Conservation (phyloP, 2,113 vertebrate species). For the Pardalotus punctatus region DNA sequence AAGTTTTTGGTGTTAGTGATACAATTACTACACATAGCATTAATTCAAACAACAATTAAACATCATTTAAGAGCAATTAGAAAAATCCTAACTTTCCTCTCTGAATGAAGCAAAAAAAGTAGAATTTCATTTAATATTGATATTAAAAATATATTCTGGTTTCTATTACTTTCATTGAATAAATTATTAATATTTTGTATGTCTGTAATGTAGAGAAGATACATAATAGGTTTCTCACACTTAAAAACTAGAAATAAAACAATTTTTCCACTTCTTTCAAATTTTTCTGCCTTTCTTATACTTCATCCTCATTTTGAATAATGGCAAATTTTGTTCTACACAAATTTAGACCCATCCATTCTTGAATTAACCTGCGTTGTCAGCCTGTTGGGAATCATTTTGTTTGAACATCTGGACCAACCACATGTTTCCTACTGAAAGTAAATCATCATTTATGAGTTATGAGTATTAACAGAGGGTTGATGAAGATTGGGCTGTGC, state of each 20-base stretch:
- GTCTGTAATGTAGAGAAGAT: not conserved
- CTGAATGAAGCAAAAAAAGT: not conserved
- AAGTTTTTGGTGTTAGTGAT: not conserved
- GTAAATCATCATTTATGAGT: conserved; percentile 53
- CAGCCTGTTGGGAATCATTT: conserved; percentile 51
- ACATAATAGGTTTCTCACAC: not conserved
- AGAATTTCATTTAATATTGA: not conserved
- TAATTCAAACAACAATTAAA: not conserved
- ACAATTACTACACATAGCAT: not conserved
- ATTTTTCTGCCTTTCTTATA: conserved; percentile 17
- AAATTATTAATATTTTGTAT: not conserved
- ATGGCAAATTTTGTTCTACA: not conserved
- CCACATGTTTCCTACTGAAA: conserved; percentile 57
- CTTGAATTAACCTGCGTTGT: conserved; percentile 61
- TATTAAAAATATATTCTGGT: not conserved
- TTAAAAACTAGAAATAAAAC: not conserved
- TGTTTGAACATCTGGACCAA: conserved; percentile 70
- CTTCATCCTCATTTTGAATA: conserved; percentile 38
- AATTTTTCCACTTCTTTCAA: not conserved
- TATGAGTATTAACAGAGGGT: not conserved
- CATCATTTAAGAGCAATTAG: not conserved
- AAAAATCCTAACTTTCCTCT: not conserved
- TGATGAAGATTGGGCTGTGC: not conserved
- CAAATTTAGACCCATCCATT: conserved; percentile 47
- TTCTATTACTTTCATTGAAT: not conserved